Percentiles rank a stretch among this genome's conserved stretches.
Conservation (phyloP, 1,140 invertebrate species). For the Amphibalanus amphitrite region DNA sequence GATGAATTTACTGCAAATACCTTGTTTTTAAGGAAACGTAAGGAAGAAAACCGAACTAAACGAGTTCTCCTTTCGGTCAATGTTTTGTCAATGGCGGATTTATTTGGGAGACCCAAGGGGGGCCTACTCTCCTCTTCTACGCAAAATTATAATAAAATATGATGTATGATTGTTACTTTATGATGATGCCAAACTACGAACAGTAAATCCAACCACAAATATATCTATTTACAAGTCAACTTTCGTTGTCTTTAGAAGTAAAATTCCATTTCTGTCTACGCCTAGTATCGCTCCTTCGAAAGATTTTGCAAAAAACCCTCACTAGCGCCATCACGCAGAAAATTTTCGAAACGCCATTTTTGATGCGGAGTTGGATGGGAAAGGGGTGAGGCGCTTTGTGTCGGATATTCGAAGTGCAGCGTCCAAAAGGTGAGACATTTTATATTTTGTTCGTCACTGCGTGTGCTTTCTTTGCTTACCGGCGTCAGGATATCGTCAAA, state of each 20-base stretch:
- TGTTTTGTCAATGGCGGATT: not conserved
- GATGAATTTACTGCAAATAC: not conserved
- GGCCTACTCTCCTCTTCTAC: too few species aligned
- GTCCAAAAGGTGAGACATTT: not conserved
- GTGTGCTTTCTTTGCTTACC: not conserved
- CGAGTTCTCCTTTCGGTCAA: not conserved
- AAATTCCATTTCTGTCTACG: too few species aligned
- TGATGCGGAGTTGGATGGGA: not conserved
- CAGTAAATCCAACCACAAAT: too few species aligned
- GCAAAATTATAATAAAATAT: too few species aligned
- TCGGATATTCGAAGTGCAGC: not conserved
- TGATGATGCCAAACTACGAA: too few species aligned
- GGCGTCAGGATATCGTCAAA: not conserved
- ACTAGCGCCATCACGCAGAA: slow-evolving; percentile 1
- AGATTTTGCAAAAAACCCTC: slow-evolving; percentile 1
- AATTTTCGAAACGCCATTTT: slow-evolving; percentile 2
- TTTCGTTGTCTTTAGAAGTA: too few species aligned
- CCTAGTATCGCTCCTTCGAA: not conserved
- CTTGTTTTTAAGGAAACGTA: not conserved
- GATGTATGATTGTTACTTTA: too few species aligned
- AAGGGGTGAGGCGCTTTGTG: not conserved
- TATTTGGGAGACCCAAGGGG: too few species aligned
- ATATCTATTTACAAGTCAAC: too few species aligned
- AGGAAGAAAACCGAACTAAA: not conserved
- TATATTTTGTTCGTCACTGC: not conserved